A percentile compares a stretch with the other conserved stretches of the same genome.
Conservation (phyloP, 2,888 invertebrate genomes). For the Latheticus oryzae region DNA sequence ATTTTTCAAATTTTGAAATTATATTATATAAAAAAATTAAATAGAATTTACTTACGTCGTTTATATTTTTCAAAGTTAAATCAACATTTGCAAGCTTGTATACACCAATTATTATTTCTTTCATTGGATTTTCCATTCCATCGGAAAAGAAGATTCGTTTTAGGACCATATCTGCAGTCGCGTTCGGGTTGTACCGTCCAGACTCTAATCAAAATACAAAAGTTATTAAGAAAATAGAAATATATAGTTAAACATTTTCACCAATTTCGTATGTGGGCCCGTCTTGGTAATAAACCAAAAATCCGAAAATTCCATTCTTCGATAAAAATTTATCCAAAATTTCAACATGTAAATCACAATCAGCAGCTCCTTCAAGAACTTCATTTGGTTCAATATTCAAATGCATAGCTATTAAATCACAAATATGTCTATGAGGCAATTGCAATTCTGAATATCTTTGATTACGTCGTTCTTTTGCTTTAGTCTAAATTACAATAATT, state of each 20-base stretch:
- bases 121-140: slow-evolving; percentile 68
- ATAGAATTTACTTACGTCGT: slow-evolving; percentile 69
- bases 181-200: slow-evolving; percentile 69
- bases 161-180: slow-evolving; percentile 58
- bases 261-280: slow-evolving; percentile 75
- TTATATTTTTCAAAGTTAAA: slow-evolving; percentile 75
- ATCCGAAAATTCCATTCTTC: slow-evolving; percentile 68
- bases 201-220: slow-evolving; percentile 68
- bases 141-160: slow-evolving; percentile 74
- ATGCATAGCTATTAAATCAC: slow-evolving; percentile 74
- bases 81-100: slow-evolving; percentile 73
- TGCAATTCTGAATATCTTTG: slow-evolving; percentile 65
- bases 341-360: slow-evolving; percentile 73
- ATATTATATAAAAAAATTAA: no score
- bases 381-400: slow-evolving; percentile 67
- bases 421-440: slow-evolving; percentile 73
- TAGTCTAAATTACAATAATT: no score
- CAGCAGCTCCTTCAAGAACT: slow-evolving; percentile 78
- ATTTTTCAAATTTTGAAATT: no score
- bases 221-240: slow-evolving; percentile 3
- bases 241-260: slow-evolving; percentile 52
- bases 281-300: slow-evolving; percentile 76
- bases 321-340: slow-evolving; percentile 72
- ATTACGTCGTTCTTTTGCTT: slow-evolving; percentile 72
- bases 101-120: slow-evolving; percentile 76